A percentile compares a stretch with the other conserved stretches of the same genome.
phyloP scores from a whole-genome alignment of 1,140 invertebrate genomes.

The Cecropterus lyciades region DNA sequence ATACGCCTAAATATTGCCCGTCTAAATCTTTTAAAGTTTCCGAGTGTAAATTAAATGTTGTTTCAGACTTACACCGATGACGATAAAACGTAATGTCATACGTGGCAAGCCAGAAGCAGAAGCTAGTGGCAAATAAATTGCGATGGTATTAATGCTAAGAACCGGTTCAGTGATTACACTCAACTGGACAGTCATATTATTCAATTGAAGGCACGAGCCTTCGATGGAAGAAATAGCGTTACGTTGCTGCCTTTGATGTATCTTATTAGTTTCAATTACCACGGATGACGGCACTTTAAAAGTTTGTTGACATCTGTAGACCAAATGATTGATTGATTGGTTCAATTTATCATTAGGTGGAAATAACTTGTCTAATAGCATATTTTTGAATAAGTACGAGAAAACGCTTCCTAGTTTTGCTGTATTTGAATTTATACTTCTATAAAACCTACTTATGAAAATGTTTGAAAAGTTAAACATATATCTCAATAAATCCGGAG shows the following conservation, averaged over 20 bases:
- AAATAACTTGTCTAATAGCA: too few species aligned
- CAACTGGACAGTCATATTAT: constrained; percentile 57
- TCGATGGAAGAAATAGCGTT: constrained; percentile 37
- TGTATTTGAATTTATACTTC: too few species aligned
- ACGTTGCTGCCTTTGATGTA: constrained; percentile 16
- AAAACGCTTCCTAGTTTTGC: too few species aligned
- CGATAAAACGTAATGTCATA: constrained; percentile 29
- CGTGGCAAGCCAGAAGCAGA: constrained; percentile 30
- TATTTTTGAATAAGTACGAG: too few species aligned
- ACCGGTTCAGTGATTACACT: constrained; percentile 61
- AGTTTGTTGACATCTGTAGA: constrained; percentile 13
- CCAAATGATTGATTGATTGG: constrained; percentile 5
- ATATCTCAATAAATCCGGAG: too few species aligned
- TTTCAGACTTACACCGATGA: neutral
- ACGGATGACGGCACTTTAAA: constrained; percentile 6
- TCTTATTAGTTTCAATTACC: constrained; percentile 26
- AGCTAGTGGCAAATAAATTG: constrained; percentile 50
- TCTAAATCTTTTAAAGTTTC: neutral
- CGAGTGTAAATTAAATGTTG: neutral
- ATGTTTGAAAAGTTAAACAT: too few species aligned
- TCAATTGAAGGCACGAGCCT: constrained; percentile 55
- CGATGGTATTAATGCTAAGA: constrained; percentile 60
- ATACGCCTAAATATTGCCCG: neutral
- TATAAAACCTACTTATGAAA: too few species aligned
- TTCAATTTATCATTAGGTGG: neutral